phyloP scores from a whole-genome alignment of 2,113 vertebrate genomes.

The Willisornis vidua region DNA sequence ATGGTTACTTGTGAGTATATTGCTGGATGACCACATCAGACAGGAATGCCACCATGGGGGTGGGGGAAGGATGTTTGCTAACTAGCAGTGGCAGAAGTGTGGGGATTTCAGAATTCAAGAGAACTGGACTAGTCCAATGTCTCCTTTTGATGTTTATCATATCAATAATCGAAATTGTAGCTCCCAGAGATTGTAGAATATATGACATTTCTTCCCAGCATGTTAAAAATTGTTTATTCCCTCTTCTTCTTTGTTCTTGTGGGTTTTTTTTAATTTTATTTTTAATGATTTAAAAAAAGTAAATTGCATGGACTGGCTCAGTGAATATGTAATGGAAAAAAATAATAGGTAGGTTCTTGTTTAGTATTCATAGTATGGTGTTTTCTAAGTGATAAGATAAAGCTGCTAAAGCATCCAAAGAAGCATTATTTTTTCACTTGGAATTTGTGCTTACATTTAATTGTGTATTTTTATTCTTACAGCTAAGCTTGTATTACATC shows the following conservation, averaged over 20 bases:
- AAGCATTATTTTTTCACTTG: not conserved
- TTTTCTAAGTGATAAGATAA: constrained; percentile 23
- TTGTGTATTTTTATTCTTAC: constrained; percentile 12
- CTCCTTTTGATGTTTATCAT: not conserved
- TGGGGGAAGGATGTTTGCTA: not conserved
- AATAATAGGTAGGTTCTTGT: not conserved
- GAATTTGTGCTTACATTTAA: not conserved
- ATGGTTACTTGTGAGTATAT: not conserved
- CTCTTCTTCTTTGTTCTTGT: not conserved
- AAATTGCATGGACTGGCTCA: not conserved
- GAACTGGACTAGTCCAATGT: not conserved
- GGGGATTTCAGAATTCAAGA: not conserved
- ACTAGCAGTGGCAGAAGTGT: not conserved
- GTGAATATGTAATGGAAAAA: not conserved
- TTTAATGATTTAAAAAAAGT: not conserved
- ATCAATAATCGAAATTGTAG: not conserved
- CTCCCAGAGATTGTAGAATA: not conserved
- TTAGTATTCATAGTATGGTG: not conserved
- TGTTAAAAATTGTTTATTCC: not conserved
- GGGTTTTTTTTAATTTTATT: not conserved
- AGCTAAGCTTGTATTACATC: not conserved
- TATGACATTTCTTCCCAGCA: not conserved
- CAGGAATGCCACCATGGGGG: not conserved
- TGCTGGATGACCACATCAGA: not conserved
- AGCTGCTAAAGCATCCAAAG: constrained; percentile 17